Base-by-base conservation (phyloP, 2,888 invertebrate genomes). In the Siphlonurus alternatus region DNA sequence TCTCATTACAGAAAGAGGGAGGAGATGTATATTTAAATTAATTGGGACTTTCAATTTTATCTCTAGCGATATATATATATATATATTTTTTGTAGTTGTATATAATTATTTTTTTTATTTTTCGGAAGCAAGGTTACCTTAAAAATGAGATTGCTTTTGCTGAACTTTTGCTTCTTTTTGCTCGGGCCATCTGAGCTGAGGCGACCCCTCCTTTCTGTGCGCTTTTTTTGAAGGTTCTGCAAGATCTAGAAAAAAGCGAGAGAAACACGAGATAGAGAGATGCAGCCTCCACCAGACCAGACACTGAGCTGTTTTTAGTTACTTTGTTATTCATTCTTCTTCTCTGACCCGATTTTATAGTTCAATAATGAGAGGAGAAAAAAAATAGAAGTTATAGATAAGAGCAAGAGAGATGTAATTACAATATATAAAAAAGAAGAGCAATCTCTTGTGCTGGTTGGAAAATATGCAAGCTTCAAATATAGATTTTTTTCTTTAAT, bases 211-310 rank as follows among this genome's bases (percentile, higher is more conserved):
- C 92, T 87, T 87, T 92, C 91, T 84, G 92, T 92, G 88, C 92
- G 90, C 88, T 93, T 93, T 92, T 93, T 92, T 90, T 93, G 92
- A 83, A 93, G 92, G 87, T 92, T 93, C 92, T 93, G 93, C 89
- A 92, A 92, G 88, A 93, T 93, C 92, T 93, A 92, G 88, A 91
- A 90, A 86, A 87, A 64, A 82, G 84, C 87, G 86, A 86, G 86
- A 86, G 86, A 87, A 87, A 86, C 85, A 86, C 85, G 85, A 86
- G 85, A 84, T 86, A 86, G 85, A 86, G 85, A 69, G 67, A 56
- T 56, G 56, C 56, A 56, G 56, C 56, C 56, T 56, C 7, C 56
- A 56, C 56, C 56, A 56, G 56, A 10, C 56, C 19, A 56, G 7
- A 20, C 56, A 20, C 7, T 20, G 56, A 56, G 56, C 56, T 56